A percentile compares a stretch with the other conserved stretches of the same genome.
Conservation (phyloP, 2,113 vertebrate species). For the Porphyrio hochstetteri region DNA sequence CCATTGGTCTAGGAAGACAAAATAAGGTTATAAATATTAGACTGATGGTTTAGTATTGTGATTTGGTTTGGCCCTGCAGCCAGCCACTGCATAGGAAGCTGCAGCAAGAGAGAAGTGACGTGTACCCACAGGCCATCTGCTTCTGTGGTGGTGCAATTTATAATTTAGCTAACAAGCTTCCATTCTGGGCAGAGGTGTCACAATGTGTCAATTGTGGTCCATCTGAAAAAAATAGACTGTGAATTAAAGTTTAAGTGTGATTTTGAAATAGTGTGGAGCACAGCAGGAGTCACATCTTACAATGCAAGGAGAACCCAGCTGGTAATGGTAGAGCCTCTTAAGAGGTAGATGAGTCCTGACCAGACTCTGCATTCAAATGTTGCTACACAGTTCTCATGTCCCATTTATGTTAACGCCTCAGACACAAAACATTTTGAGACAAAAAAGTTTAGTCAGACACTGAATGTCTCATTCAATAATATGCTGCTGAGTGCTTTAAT, state of each 20-base stretch:
- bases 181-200: not conserved
- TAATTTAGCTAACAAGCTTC: not conserved
- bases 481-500: conserved; percentile 19
- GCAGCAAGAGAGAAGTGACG: not conserved
- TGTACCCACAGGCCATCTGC: not conserved
- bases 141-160: not conserved
- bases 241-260: not conserved
- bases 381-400: not conserved
- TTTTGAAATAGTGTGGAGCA: not conserved
- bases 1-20: not conserved
- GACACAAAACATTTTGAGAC: not conserved
- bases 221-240: not conserved
- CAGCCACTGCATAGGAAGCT: not conserved
- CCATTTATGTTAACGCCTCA: not conserved
- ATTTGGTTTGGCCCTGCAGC: not conserved
- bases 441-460: not conserved
- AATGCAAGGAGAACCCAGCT: not conserved
- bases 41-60: not conserved
- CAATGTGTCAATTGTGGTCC: not conserved
- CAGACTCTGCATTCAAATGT: not conserved
- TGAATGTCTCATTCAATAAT: not conserved
- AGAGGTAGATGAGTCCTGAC: not conserved
- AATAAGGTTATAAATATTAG: not conserved
- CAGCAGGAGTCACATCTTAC: not conserved
- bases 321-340: not conserved